Base-by-base conservation (phyloP, 2,888 invertebrate species). In the Emesis russula region DNA sequence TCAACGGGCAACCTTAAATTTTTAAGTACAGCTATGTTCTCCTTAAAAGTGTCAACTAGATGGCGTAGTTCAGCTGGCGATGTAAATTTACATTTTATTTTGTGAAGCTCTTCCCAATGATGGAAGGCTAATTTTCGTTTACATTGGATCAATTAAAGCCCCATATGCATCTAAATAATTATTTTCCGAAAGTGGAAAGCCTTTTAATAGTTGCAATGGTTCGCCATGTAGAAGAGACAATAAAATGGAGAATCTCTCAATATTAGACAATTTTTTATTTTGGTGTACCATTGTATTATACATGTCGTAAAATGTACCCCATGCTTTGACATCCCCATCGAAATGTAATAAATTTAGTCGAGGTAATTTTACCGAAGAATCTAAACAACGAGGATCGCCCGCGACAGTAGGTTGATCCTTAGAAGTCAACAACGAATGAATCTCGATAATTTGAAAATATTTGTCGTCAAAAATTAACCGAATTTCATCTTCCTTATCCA, bases 191-290 rank as follows among this genome's bases (percentile, higher is more conserved):
- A 53, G 53, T 53, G 53, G 11, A 53, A 53, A 53, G 53, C 53
- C 53, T 11, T 53, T 53, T 53, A 53, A 53, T 53, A 53, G 13
- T 53, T 53, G 53, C 53, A 53, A 53, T 53, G 53, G 53, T n/a
- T 53, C 53, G 53, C 53, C 53, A 53, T 53, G 53, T 11, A 53
- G 13, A 11, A 53, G 53, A 53, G 53, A 7, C 53, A 53, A 1
- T 53, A 53, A 11, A 53, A 53, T 53, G 13, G 53, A 53, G 13
- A 53, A 53, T 11, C 53, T 53, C 15, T 53, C 53, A 15, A 53
- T 53, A 53, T 53, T 53, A 3, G 53, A 7, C 13, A 53, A 53
- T 53, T 53, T 53, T 53, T 53, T 53, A 53, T 53, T 11, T 53
- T 53, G 53, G 15, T 53, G 53, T 3, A 53, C 53, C 53, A 53